These are phyloP conservation scores for Diorhabda sublineata DNA, from an alignment of 1,140 invertebrate species.

Conservation along the genomic window DNA sequence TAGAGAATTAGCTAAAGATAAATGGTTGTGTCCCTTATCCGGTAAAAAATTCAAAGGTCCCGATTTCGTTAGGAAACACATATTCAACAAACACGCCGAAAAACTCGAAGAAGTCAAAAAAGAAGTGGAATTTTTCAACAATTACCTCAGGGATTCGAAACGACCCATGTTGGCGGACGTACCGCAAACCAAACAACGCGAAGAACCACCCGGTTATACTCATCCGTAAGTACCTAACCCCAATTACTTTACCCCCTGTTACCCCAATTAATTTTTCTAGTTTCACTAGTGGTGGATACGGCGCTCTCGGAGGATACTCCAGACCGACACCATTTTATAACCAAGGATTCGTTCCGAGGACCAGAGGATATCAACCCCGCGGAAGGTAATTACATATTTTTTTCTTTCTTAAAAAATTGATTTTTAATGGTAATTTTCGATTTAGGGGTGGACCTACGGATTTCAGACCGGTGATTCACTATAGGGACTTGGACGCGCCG, in stretches of 20 bases:
- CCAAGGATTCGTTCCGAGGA: constrained; percentile 40
- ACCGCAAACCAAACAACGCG: constrained; percentile 54
- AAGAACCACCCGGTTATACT: constrained; percentile 51
- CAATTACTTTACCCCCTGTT: background rate
- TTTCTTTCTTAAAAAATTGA: background rate
- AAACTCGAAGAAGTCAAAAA: constrained; percentile 96
- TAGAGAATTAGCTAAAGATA: constrained; percentile 93
- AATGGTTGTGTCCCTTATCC: constrained; percentile 97
- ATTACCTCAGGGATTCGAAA: constrained; percentile 93
- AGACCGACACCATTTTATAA: constrained; percentile 49
- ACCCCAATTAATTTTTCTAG: constrained; percentile 9
- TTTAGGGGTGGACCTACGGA: constrained; percentile 62
- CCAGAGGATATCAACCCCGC: constrained; percentile 40
- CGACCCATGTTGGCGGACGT: constrained; percentile 90
- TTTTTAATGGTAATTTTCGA: constrained; percentile 2
- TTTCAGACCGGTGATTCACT: constrained; percentile 82
- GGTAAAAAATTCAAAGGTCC: constrained; percentile 99
- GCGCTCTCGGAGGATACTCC: constrained; percentile 35
- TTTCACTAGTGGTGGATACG: constrained; percentile 48
- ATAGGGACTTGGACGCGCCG: constrained; percentile 87
- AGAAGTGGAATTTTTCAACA: constrained; percentile 97
- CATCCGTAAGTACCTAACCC: constrained; percentile 44
- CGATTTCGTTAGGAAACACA: constrained; percentile 98
- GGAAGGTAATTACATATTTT: constrained; percentile 32
- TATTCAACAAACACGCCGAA: constrained; percentile 95